Percentiles rank a stretch among this genome's conserved stretches.
phyloP scores from a whole-genome alignment of 2,888 invertebrate species.

The Clistopyga incitator region DNA sequence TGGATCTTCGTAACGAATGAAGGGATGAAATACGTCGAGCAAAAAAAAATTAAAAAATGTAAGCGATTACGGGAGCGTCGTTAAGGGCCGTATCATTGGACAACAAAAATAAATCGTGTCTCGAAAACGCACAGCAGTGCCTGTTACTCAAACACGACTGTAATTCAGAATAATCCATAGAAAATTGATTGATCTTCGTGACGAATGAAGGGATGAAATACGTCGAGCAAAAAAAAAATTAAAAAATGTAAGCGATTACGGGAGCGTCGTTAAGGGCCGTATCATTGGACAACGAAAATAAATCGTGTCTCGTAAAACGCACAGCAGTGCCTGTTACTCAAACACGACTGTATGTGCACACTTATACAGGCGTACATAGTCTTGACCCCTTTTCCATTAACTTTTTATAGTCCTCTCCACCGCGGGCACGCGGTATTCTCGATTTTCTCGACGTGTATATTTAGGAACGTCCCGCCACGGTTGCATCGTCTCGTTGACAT shows the following conservation, averaged over 20 bases:
- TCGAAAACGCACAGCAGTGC: no score
- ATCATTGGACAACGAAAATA: constrained; percentile 47
- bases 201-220: no score
- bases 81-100: no score
- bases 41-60: no score
- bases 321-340: constrained; percentile 5
- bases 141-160: no score
- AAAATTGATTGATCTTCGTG: no score
- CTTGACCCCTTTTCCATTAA: constrained; percentile 67
- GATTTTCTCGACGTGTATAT: constrained; percentile 43
- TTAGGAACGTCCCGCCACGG: constrained; percentile 41
- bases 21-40: no score
- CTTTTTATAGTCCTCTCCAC: constrained; percentile 52
- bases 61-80: no score
- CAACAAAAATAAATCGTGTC: no score
- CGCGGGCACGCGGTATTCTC: constrained; percentile 51
- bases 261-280: constrained; percentile 57
- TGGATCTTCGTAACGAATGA: no score
- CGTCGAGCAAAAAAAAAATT: constrained; percentile 10
- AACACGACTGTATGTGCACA: background rate
- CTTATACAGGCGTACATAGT: constrained; percentile 38
- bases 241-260: constrained; percentile 38
- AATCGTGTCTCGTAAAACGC: constrained; percentile 44
- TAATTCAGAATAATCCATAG: no score
- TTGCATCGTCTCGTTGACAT: constrained; percentile 14